These are phyloP conservation scores for Netta rufina DNA, from an alignment of 2,797 vertebrate genomes.

Conservation along the genomic window DNA sequence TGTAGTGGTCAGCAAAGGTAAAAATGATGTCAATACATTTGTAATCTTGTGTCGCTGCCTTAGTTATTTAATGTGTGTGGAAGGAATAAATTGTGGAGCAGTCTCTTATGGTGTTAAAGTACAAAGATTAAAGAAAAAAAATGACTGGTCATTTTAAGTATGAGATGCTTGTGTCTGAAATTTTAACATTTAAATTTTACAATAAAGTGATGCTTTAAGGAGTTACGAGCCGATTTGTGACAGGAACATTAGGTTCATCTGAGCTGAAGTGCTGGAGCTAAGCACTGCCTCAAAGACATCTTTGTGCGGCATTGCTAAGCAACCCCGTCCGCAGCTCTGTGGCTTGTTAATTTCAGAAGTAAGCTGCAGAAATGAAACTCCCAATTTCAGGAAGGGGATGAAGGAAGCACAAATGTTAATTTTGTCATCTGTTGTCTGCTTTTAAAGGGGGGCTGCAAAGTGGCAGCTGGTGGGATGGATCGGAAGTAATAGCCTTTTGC, in stretches of 20 bases:
- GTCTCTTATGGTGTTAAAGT: background rate
- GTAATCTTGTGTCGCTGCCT: background rate
- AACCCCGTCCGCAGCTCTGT: conserved; percentile 51
- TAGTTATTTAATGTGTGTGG: background rate
- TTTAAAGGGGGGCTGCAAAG: background rate
- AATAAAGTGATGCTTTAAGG: conserved; percentile 43
- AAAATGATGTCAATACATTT: background rate
- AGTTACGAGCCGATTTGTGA: conserved; percentile 51
- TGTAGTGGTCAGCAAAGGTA: conserved; percentile 26
- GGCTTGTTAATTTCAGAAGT: background rate
- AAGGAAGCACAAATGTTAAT: background rate
- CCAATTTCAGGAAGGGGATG: background rate
- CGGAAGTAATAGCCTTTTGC: background rate
- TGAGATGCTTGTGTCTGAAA: background rate
- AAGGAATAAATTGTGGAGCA: background rate
- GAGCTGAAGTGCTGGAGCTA: conserved; percentile 35
- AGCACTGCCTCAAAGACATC: conserved; percentile 61
- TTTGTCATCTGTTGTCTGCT: background rate
- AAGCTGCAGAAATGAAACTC: background rate
- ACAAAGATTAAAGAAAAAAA: conserved; percentile 7
- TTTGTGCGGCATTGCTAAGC: conserved; percentile 69
- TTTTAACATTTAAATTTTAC: conserved; percentile 52
- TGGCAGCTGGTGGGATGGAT: background rate
- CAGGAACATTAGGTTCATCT: conserved; percentile 10
- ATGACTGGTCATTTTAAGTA: conserved; percentile 2